Base-by-base conservation (phyloP, 2,888 invertebrate species). In the Atethmia centrago region DNA sequence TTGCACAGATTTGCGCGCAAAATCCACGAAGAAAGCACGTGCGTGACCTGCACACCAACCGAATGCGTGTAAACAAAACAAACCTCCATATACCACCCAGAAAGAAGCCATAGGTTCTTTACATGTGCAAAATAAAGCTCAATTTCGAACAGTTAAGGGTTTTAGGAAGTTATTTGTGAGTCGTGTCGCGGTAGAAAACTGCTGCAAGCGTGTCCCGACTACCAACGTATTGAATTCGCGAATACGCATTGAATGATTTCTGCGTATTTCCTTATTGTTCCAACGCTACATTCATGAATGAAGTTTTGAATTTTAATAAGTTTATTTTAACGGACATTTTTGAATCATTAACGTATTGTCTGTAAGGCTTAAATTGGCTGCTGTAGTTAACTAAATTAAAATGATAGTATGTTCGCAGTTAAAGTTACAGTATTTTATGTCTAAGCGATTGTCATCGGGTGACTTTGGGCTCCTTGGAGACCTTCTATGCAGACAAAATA, bases 191-290 rank as follows among this genome's bases (percentile, higher is more conserved):
- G 91, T 93, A 93, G 95, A 95, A 94, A 95, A 94, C 92, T 91
- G 92, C 93, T 90, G 84, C 90, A 91, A 82, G 85, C 95, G 94
- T 95, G 95, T 90, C 80, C 84, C 81, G 95, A 94, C 91, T 95
- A 82, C 87, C 82, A 93, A 95, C 91, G 88, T 89, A 91, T 88
- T 87, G 90, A 93, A 94, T 95, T 95, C 91, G 95, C 95, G 91
- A 95, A 95, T 93, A 92, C 92, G 90, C 91, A 89, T 91, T 90
- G 90, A 92, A 93, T 92, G 91, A 91, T 91, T 95, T 95, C 96
- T 92, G 92, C 93, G 95, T 95, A 96, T 95, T 95, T 96, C 95
- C 95, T 95, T 92, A 94, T 95, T 94, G 95, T 94, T 92, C 88
- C 87, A 91, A 87, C 88, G 89, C 89, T 92, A 89, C 88, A 90